Evolutionary conservation across 2,797 vertebrate species (phyloP).

Genomic region (Leptoclinus maculatus): DNA sequence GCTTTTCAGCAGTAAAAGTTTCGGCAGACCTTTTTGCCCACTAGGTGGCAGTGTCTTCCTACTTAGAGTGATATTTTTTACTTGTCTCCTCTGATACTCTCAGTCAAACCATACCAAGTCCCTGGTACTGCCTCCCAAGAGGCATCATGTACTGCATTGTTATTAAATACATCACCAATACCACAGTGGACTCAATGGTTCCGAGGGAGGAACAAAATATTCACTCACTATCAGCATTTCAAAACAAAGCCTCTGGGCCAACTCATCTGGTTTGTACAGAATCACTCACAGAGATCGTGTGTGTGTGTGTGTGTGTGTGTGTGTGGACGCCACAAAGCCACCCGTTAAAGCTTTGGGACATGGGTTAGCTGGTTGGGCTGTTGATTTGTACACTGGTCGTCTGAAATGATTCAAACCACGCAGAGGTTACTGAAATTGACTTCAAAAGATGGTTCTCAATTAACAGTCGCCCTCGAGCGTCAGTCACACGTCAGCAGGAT

Average conservation of each 20-base stretch:
- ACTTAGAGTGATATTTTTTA: neutral
- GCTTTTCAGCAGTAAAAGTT: neutral
- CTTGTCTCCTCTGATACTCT: neutral
- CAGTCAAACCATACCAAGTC: neutral
- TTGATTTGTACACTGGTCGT: conserved; percentile 54
- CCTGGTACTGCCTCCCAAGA: conserved; percentile 30
- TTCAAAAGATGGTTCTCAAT: conserved; percentile 42
- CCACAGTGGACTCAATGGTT: conserved; percentile 1
- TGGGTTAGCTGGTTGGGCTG: conserved; percentile 39
- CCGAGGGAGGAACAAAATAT: conserved; percentile 15
- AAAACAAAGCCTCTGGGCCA: conserved; percentile 36
- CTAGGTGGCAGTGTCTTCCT: conserved; percentile 60
- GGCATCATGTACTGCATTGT: conserved; percentile 4
- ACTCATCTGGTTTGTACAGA: conserved; percentile 33
- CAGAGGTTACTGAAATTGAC: conserved; percentile 59
- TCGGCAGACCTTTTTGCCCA: conserved; percentile 14
- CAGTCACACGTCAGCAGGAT: conserved; percentile 43
- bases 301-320: neutral
- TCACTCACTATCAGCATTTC: conserved; percentile 17
- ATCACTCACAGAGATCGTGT: conserved; percentile 29
- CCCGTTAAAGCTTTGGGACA: conserved; percentile 59
- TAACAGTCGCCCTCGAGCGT: conserved; percentile 37
- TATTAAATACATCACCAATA: conserved; percentile 5
- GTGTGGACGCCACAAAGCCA: conserved; percentile 33
- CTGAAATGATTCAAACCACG: conserved; percentile 61